Base-by-base conservation (phyloP, 2,888 invertebrate genomes). In the Drosophila nr. perissopoda region DNA sequence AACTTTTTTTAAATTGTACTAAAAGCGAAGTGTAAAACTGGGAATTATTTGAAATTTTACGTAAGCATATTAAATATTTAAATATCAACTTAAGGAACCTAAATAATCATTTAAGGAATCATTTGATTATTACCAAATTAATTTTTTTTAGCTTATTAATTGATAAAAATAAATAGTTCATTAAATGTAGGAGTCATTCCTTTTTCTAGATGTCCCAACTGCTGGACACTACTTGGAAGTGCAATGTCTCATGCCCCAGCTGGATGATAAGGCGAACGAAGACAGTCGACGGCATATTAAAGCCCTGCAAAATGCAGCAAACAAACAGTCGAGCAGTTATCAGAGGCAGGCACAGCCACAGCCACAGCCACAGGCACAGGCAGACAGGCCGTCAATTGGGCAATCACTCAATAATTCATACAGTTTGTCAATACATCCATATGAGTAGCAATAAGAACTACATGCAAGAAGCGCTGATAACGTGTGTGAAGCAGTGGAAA, bases 401-500 rank as follows among this genome's bases (percentile, higher is more conserved):
- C 64, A 78, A 45, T 63, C 64, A 53, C 51, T 59, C 51, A 59
- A 25, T 21, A 36, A 57, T 52, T 38, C 73, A 51, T 59, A 16
- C 58, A 66, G 73, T 72, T 73, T 53, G 69, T 29, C 71, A 66
- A 59, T 58, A 54, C 34, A 52, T 65, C 64, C 52, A 59, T n/a
- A 53, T 45, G 31, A 76, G 63, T 36, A 76, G 68, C 83, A 73
- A 73, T 56, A 73, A 80, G 76, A 85, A 89, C 90, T 85, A 85
- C 64, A 89, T 89, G 88, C 86, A 85, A 77, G 76, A 80, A 87
- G 70, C 59, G n/a, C 83, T 84, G 80, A 82, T 82, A 78, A 78
- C 80, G 58, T 61, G 65, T 64, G 64, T 67, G 67, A 80, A 70
- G 73, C 76, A 69, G 49, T 87, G 80, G 84, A 88, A 89, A 84